These are phyloP conservation scores for Teleogryllus occipitalis DNA, from an alignment of 1,140 invertebrate species.

Conservation along the genomic window DNA sequence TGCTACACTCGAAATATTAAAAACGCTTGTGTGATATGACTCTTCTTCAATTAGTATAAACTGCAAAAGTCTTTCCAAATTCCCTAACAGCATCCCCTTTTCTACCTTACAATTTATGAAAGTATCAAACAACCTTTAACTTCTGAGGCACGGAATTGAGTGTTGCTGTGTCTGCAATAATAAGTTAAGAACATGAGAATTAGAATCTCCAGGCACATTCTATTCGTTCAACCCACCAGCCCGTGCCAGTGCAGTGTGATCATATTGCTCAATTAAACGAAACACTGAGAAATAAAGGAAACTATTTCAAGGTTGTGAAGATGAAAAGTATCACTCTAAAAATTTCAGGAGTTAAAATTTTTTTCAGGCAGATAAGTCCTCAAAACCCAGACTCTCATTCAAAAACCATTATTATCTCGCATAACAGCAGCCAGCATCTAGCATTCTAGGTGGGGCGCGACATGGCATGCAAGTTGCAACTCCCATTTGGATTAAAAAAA, in stretches of 20 bases:
- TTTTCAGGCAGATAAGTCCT: neutral
- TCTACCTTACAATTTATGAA: neutral
- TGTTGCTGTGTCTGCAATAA: neutral
- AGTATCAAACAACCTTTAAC: neutral
- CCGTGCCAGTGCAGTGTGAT: neutral
- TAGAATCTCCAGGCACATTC: neutral
- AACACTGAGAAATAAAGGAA: neutral
- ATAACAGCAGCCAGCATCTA: constrained; percentile 10
- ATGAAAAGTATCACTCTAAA: neutral
- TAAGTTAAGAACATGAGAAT: neutral
- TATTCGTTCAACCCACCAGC: neutral
- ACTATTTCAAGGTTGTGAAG: neutral
- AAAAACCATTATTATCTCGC: neutral
- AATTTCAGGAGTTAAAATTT: neutral
- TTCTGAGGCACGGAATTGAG: neutral
- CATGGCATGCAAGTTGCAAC: constrained; percentile 3
- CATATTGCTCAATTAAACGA: neutral
- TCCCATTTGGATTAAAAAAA: neutral
- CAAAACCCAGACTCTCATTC: neutral
- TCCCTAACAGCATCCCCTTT: neutral
- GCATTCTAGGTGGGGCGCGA: constrained; percentile 10
- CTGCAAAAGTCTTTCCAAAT: too few species aligned
- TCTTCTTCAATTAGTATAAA: neutral
- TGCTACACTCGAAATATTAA: neutral
- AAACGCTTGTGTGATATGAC: neutral